Base-by-base conservation (phyloP, 2,888 invertebrate genomes). In the Pseudoips prasinana region DNA sequence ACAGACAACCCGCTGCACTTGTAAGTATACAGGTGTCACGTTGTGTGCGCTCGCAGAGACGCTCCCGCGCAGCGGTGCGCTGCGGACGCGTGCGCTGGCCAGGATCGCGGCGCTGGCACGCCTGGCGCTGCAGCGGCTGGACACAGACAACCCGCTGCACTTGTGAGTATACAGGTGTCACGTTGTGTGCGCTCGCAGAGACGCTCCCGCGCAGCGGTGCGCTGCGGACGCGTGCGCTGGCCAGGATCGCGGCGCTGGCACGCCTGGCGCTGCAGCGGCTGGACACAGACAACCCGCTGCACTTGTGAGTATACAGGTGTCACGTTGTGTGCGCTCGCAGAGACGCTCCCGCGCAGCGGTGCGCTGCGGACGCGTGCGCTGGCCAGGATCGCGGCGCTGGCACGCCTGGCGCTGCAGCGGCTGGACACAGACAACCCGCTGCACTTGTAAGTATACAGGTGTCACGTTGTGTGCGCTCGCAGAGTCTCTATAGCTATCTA, bases 51-150 rank as follows among this genome's bases (percentile, higher is more conserved):
- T 71, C 34, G 58, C 64, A 25, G 72, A 46, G 64, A 71, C 73
- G 31, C 72, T 73, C 68, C 79, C 75, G 44, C 76, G 77, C 51
- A 46, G 59, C 61, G 79, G 79, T 1, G 52, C 56, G 48, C 72
- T 85, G 58, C 81, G 84, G 28, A 60, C 66, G 49, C 52, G 48
- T 43, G 84, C 85, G 27, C 73, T 86, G 52, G 62, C 61, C 32
- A 72, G 79, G 22, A 74, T 77, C 36, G 82, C 79, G 40, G 74
- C 75, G 48, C 80, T 90, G 46, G 89, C 90, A 45, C 55, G 64
- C 29, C 73, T 72, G 41, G 83, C 84, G 24, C 70, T 84, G 38
- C 36, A 69, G 28, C 59, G 81, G 11, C 73, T 83, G 37, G 71
- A 84, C 17, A 7, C 56, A 1, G 81, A 77, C 54, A 83, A 83